Percentiles rank a stretch among this genome's conserved stretches.
Evolutionary conservation across 1,140 invertebrate genomes (phyloP).

Genomic region (Anoplolepis gracilipes): DNA sequence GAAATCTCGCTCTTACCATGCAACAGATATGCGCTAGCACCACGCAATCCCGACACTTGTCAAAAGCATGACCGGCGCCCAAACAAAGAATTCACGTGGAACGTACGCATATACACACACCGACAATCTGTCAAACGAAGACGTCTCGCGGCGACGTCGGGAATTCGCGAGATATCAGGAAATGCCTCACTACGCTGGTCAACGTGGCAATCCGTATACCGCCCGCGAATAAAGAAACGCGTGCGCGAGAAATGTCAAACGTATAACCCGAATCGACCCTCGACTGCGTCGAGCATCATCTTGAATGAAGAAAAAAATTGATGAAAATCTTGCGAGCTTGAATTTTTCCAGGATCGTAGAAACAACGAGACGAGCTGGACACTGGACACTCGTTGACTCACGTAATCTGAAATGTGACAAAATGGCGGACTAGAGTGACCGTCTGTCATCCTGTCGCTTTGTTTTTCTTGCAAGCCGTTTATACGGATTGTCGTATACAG

Average conservation of each 20-base stretch:
- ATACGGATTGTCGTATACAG: background rate
- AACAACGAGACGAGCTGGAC: too few species aligned
- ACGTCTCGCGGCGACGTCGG: slow-evolving; percentile 76
- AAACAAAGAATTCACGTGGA: slow-evolving; percentile 80
- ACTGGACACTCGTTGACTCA: slow-evolving; percentile 55
- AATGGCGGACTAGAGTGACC: slow-evolving; percentile 50
- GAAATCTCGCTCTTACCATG: slow-evolving; percentile 66
- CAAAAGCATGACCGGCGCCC: slow-evolving; percentile 74
- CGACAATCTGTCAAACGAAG: slow-evolving; percentile 78
- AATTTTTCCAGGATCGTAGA: background rate
- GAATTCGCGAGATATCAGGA: slow-evolving; percentile 76
- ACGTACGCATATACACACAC: slow-evolving; percentile 73
- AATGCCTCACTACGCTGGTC: slow-evolving; percentile 71
- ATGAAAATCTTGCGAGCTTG: background rate
- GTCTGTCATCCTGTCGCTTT: slow-evolving; percentile 60
- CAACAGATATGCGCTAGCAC: slow-evolving; percentile 63
- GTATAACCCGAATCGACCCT: background rate
- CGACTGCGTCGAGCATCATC: background rate
- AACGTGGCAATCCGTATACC: background rate
- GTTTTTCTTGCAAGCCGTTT: slow-evolving; percentile 41
- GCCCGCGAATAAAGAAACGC: background rate
- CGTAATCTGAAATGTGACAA: slow-evolving; percentile 56
- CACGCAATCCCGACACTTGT: slow-evolving; percentile 62
- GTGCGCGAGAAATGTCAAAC: background rate
- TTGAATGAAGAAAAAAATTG: slow-evolving; percentile 29